Conservation (phyloP, 2,888 invertebrate genomes). For the Beris morrisii region DNA sequence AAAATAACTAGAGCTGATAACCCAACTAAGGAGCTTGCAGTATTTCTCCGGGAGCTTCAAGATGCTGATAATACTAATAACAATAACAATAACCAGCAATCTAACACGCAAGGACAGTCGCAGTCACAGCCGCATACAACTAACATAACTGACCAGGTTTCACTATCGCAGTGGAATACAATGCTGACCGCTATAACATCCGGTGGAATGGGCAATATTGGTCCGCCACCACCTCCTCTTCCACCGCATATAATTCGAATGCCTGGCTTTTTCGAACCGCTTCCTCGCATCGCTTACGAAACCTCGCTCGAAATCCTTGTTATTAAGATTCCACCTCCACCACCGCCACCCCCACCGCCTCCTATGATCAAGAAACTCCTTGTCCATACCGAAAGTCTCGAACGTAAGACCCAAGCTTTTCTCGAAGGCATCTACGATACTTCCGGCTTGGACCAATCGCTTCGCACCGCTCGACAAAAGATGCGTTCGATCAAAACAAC, state of each 20-base stretch:
- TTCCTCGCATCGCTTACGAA: slow-evolving; percentile 54
- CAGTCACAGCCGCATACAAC: slow-evolving; percentile 41
- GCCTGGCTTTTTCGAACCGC: slow-evolving; percentile 56
- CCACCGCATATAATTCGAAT: slow-evolving; percentile 52
- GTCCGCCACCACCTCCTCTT: slow-evolving; percentile 45
- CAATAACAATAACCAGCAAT: slow-evolving; percentile 29
- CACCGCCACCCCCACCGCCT: slow-evolving; percentile 51
- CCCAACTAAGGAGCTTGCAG: slow-evolving; percentile 4
- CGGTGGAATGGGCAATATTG: slow-evolving; percentile 37
- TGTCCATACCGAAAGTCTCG: slow-evolving; percentile 54
- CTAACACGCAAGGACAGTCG: slow-evolving; percentile 33
- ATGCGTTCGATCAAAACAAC: slow-evolving; percentile 54
- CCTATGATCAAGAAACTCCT: slow-evolving; percentile 52
- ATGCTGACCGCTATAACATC: slow-evolving; percentile 44
- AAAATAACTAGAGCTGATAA: slow-evolving; percentile 23
- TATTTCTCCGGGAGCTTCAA: background rate
- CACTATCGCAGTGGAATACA: slow-evolving; percentile 52
- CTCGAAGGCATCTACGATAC: slow-evolving; percentile 52
- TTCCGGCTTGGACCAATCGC: slow-evolving; percentile 50
- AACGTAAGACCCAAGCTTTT: slow-evolving; percentile 54
- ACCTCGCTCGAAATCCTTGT: slow-evolving; percentile 55
- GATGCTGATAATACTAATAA: slow-evolving; percentile 33
- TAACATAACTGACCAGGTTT: slow-evolving; percentile 52
- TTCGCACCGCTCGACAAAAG: slow-evolving; percentile 55
- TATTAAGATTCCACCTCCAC: slow-evolving; percentile 50